Evolutionary conservation across 2,888 invertebrate species (phyloP), one percentile per base, ranked within the genome.

Genomic region (Metellina segmentata): DNA sequence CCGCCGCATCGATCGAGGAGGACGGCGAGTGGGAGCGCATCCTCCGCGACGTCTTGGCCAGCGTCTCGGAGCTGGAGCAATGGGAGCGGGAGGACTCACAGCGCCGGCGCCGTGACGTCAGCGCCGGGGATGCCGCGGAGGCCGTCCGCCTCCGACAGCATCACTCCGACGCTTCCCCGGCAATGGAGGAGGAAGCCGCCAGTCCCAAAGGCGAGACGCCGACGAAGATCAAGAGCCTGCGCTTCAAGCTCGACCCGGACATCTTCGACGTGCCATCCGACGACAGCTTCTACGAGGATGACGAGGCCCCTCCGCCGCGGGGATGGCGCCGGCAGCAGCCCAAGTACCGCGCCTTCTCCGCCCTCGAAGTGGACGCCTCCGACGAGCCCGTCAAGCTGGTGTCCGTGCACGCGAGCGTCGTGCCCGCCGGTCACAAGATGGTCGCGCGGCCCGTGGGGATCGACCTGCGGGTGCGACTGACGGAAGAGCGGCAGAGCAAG

Each of bases 191-290:
- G 53, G 86, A 70, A 75, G 86, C 49, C 34, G 48, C 86, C 16
- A 16, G 70, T 8, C 72, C 72, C 70, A 86, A 87, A 34, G 91
- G 86, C 53, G 91, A 91, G 86, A 92, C 92, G 20, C 92, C 92
- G 71, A 92, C 92, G 8, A 92, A 92, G 61, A 81, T 92, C 51
- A 92, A 92, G 70, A 92, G 51, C 70, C 89, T 92, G 48, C 92
- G 92, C 51, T 92, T 92, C 74, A 92, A 92, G 61, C 92, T 92
- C 78, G 92, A 92, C 49, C 92, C 92, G 70, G 92, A 92, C 51
- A 79, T 92, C 11, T 92, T 89, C 78, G 92, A 92, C 52, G 89
- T 92, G 20, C 92, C 92, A 6, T 92, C 92, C 19, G 92, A 92
- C 20, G 88, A 92, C 86, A 88, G 92, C 49, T 89, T 88, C 34